Percentiles rank a stretch among this genome's conserved stretches.
Conservation (phyloP, 2,888 invertebrate genomes). For the Acanthoscelides obtectus region DNA sequence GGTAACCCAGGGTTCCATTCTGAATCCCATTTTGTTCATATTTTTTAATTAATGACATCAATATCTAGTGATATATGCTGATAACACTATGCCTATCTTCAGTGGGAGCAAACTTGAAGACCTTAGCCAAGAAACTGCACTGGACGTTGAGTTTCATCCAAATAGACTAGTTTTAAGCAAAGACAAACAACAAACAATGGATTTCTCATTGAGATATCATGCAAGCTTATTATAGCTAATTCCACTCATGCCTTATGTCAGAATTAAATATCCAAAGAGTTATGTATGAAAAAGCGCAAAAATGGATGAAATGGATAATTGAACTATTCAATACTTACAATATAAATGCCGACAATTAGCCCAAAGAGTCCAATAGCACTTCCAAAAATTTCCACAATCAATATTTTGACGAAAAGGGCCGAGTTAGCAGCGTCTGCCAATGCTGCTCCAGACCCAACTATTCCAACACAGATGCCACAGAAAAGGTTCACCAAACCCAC, state of each 20-base stretch:
- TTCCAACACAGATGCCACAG: conserved; percentile 92
- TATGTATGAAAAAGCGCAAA: neutral
- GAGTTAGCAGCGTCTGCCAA: conserved; percentile 96
- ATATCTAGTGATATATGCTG: too few relatives aligned
- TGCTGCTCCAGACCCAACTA: conserved; percentile 96
- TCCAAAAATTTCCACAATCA: conserved; percentile 98
- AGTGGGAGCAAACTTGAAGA: too few relatives aligned
- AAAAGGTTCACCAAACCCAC: conserved; percentile 96
- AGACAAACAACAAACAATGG: neutral
- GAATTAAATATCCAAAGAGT: neutral
- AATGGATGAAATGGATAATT: neutral
- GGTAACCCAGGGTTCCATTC: too few relatives aligned
- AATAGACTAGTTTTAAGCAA: neutral
- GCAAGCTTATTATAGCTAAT: too few relatives aligned
- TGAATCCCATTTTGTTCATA: too few relatives aligned
- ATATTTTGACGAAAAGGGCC: conserved; percentile 92
- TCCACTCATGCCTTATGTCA: neutral
- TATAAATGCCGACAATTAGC: conserved; percentile 94
- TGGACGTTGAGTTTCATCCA: neutral
- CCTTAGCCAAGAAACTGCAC: too few relatives aligned
- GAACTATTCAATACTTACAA: conserved; percentile 46
- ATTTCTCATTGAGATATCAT: too few relatives aligned
- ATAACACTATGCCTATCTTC: too few relatives aligned
- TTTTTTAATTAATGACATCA: too few relatives aligned
- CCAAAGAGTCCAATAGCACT: conserved; percentile 98